A percentile compares a stretch with the other conserved stretches of the same genome.
phyloP scores from a whole-genome alignment of 2,888 invertebrate species.

The Labia minor region DNA sequence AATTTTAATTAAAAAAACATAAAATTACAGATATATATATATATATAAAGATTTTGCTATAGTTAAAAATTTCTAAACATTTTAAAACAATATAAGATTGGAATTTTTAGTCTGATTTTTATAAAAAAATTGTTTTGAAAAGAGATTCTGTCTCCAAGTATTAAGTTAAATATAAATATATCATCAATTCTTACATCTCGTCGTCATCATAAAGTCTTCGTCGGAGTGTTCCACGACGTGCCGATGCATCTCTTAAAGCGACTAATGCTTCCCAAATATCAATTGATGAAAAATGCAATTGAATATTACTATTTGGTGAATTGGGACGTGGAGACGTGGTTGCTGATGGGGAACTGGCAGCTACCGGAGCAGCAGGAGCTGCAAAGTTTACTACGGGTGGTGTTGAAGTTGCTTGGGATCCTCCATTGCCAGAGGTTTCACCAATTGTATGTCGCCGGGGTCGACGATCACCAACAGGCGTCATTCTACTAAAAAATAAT shows the following conservation, averaged over 20 bases:
- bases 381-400: conserved; percentile 27
- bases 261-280: conserved; percentile 60
- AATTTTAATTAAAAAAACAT: too few species aligned
- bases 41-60: too few species aligned
- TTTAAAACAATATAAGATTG: too few species aligned
- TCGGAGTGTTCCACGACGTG: conserved; percentile 29
- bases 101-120: too few species aligned
- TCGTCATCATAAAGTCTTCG: neutral
- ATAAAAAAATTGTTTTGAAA: too few species aligned
- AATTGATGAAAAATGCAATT: conserved; percentile 38
- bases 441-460: neutral
- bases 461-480: neutral
- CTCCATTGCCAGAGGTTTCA: conserved; percentile 16
- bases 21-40: too few species aligned
- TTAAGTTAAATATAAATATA: too few species aligned
- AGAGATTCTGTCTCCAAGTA: too few species aligned
- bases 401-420: neutral
- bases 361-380: conserved; percentile 20
- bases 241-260: conserved; percentile 50
- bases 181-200: too few species aligned
- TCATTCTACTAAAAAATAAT: neutral
- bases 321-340: neutral
- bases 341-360: conserved; percentile 15
- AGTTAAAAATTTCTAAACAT: too few species aligned
- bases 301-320: conserved; percentile 33